phyloP scores from a whole-genome alignment of 2,888 invertebrate genomes.

The Entomobrya proxima region DNA sequence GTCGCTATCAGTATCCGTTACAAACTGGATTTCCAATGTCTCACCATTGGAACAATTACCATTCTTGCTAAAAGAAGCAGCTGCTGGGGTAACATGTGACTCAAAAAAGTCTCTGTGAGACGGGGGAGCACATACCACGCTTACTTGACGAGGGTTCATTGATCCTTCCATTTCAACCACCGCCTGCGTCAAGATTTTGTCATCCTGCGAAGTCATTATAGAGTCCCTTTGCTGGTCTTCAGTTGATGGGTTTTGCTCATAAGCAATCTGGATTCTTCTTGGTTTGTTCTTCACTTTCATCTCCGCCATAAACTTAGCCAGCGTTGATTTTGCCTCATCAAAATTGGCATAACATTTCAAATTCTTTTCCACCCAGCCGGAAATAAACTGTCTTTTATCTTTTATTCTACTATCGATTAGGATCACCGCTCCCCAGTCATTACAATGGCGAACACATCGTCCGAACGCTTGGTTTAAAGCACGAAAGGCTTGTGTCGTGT shows the following conservation, averaged over 20 bases:
- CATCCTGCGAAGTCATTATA: slow-evolving; percentile 16
- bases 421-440: slow-evolving; percentile 72
- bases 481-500: slow-evolving; percentile 69
- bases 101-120: no score
- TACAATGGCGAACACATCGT: slow-evolving; percentile 69
- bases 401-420: slow-evolving; percentile 64
- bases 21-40: no score
- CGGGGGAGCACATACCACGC: neutral
- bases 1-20: no score
- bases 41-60: no score
- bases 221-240: slow-evolving; percentile 9
- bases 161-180: neutral
- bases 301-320: slow-evolving; percentile 24
- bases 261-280: neutral
- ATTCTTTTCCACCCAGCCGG: slow-evolving; percentile 60
- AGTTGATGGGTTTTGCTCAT: no score
- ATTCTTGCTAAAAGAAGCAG: no score
- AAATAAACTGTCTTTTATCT: slow-evolving; percentile 26
- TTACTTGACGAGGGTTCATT: neutral
- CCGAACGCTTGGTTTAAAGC: slow-evolving; percentile 74
- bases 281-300: neutral
- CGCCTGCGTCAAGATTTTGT: slow-evolving; percentile 16
- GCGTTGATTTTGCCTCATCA: neutral
- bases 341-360: slow-evolving; percentile 40
- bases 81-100: no score